phyloP scores from a whole-genome alignment of 2,113 vertebrate genomes.

The Cygnus atratus region DNA sequence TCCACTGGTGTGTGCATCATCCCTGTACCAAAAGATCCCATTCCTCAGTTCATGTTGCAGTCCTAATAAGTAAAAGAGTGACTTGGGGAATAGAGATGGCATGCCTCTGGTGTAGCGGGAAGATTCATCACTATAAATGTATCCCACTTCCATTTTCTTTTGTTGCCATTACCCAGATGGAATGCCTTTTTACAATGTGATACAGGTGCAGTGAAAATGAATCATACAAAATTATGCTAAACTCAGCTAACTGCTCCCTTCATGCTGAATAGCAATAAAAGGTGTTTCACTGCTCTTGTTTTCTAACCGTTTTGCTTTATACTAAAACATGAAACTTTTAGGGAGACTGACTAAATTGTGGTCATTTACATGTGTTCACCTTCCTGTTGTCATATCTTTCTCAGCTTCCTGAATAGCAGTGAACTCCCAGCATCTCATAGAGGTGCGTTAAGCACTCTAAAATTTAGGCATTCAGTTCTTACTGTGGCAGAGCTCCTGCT shows the following conservation, averaged over 20 bases:
- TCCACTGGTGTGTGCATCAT: not conserved
- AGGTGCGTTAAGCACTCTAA: not conserved
- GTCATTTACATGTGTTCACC: not conserved
- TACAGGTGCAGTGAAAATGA: conserved; percentile 43
- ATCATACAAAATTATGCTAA: conserved; percentile 26
- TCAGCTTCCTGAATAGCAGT: not conserved
- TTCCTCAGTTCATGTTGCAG: not conserved
- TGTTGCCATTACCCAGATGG: conserved; percentile 13
- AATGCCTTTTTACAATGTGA: not conserved
- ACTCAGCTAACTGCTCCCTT: conserved; percentile 23
- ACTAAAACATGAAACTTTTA: not conserved
- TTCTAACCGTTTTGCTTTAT: not conserved
- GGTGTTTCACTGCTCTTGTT: conserved; percentile 23
- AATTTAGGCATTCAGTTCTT: not conserved
- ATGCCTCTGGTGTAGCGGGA: not conserved
- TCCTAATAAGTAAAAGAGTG: not conserved
- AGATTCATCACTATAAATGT: not conserved
- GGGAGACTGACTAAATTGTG: not conserved
- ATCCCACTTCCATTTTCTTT: conserved; percentile 16
- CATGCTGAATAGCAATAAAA: not conserved
- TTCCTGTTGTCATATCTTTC: not conserved
- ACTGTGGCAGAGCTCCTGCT: not conserved
- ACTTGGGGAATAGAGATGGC: not conserved
- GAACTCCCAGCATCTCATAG: not conserved
- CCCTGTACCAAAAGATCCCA: not conserved